Evolutionary conservation across 2,888 invertebrate genomes (phyloP), one percentile per base, ranked within the genome.

Genomic region (Boloria selene): DNA sequence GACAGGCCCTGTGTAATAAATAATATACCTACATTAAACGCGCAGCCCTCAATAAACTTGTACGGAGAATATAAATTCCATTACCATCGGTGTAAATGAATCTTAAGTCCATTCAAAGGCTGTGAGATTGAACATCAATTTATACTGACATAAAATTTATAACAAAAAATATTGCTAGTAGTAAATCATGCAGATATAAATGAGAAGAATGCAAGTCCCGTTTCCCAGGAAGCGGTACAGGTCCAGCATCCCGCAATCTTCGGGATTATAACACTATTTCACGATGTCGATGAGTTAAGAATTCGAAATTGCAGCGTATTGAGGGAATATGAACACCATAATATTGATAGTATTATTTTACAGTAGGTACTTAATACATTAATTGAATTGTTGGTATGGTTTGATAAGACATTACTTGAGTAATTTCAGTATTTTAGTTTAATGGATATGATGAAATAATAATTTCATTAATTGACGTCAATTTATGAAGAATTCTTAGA

Each of bases 171-270:
- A 74, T 70, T 51, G 47, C 45, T 66, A 64, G 68, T 60, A 65
- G 69, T 64, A 68, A 62, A 68, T 72, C 68, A 72, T 69, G 65
- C 63, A 67, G 63, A 67, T 72, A 71, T 71, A 72, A 70, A 71
- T 67, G 67, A 69, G 59, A 75, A 82, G 83, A 84, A 86, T 82
- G 84, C 73, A 60, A 65, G 77, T 85, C 80, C 84, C 85, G 87
- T 86, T 87, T 78, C 75, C 74, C 79, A 79, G 81, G 78, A 81
- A 80, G 77, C 78, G 73, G 77, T 77, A 74, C 77, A 79, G 80
- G 78, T 77, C 77, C 77, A 72, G 77, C 82, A 81, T 84, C 84
- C 82, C 78, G 77, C 74, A 73, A 84, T 82, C 78, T 76, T 71
- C 73, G 71, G 75, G 74, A 75, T 38, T 78, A 73, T 74, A 77